Percentiles rank a stretch among this genome's conserved stretches.
Evolutionary conservation across 37 sponge, comb jelly and placozoan genomes (phyloP).

Genomic region (Tethya wilhelma): DNA sequence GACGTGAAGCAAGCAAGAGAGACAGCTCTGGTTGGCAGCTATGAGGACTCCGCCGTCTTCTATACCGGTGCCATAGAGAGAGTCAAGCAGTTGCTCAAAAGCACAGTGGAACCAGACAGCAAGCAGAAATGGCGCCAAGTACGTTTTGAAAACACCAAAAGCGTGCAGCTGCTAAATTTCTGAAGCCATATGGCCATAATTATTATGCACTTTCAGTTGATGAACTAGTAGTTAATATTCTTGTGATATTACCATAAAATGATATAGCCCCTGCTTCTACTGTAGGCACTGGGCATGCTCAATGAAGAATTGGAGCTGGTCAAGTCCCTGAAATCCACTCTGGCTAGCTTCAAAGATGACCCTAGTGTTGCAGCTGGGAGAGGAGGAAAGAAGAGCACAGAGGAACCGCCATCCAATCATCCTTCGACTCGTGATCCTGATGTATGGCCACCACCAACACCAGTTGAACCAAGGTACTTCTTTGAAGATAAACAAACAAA

Average conservation of each 20-base stretch:
- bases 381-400: neutral
- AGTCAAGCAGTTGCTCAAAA: conserved; percentile 62
- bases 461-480: conserved; percentile 64
- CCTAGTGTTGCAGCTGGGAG: conserved; percentile 16
- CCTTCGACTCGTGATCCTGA: conserved; percentile 61
- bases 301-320: conserved; percentile 83
- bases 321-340: conserved; percentile 66
- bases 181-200: neutral
- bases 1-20: conserved; percentile 84
- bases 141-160: neutral
- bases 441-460: conserved; percentile 92
- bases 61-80: conserved; percentile 80
- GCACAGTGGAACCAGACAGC: conserved; percentile 46
- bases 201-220: no score
- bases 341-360: conserved; percentile 87
- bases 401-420: neutral
- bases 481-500: neutral
- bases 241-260: neutral
- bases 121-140: conserved; percentile 85
- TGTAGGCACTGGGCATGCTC: conserved; percentile 74
- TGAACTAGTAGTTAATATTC: no score
- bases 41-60: conserved; percentile 85
- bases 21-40: conserved; percentile 80
- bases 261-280: neutral
- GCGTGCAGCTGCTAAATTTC: neutral